A percentile compares a stretch with the other conserved stretches of the same genome.
These are phyloP conservation scores for Mythimna vitellina DNA, from an alignment of 2,888 invertebrate species.

Conservation along the genomic window DNA sequence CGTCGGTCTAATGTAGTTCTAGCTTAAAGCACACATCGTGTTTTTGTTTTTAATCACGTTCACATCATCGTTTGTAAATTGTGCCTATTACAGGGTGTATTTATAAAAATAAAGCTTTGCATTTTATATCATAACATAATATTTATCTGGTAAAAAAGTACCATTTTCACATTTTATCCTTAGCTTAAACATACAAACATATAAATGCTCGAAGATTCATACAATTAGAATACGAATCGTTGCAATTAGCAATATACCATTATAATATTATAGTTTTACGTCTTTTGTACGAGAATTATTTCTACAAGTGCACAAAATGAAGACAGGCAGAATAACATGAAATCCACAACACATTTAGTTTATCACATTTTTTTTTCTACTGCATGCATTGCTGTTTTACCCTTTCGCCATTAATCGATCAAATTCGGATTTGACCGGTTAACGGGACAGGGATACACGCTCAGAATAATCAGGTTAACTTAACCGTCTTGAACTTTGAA, in stretches of 20 bases:
- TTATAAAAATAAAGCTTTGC: not conserved
- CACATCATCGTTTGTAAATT: no score
- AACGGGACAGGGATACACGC: not conserved
- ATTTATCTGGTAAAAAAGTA: not conserved
- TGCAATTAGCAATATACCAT: slow-evolving; percentile 57
- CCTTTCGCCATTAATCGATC: slow-evolving; percentile 4
- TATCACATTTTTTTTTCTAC: slow-evolving; percentile 38
- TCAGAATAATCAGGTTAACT: slow-evolving; percentile 17
- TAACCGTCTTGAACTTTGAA: slow-evolving; percentile 2
- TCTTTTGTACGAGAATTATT: slow-evolving; percentile 65
- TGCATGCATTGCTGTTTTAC: slow-evolving; percentile 50
- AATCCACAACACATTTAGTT: slow-evolving; percentile 59
- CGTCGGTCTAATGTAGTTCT: no score
- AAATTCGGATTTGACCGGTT: slow-evolving; percentile 24
- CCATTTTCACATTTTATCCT: slow-evolving; percentile 33
- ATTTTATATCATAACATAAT: slow-evolving; percentile 23
- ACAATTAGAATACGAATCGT: slow-evolving; percentile 54
- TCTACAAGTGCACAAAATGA: slow-evolving; percentile 64
- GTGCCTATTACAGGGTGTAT: not conserved
- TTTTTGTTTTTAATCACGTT: not conserved
- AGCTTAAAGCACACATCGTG: no score
- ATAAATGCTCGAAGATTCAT: slow-evolving; percentile 52
- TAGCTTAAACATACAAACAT: slow-evolving; percentile 50
- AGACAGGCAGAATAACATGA: slow-evolving; percentile 77
- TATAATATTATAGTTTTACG: slow-evolving; percentile 51